Evolutionary conservation across 1,140 invertebrate genomes (phyloP), one percentile per base, ranked within the genome.

Genomic region (Lasaia peninsularis): DNA sequence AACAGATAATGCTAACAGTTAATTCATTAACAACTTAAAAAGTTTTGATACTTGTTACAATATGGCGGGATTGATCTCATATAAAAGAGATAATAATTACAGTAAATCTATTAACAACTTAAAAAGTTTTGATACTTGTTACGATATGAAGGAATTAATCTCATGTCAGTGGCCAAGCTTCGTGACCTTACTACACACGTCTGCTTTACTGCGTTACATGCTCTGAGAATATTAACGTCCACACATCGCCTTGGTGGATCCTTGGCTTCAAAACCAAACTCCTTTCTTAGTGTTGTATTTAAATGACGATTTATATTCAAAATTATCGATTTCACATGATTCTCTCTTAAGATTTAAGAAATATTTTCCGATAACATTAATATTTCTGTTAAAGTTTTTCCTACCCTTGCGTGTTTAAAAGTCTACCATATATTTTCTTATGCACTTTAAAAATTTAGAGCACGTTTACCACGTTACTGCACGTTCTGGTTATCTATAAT

Each of bases 231-330:
- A 88, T 79, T 84, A 88, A 88, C 81, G 67, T 68, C 73, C 77
- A 60, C 75, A 71, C 73, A 81, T 76, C 80, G 78, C 85, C 85
- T 88, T 88, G 85, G 75, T 81, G 62, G 66, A 88, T 88, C 86
- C 86, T 88, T 88, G 86, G 86, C 86, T 88, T 88, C 83, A 88
- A 88, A 88, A 86, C 80, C 80, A 70, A 84, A 66, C 83, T 82
- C 86, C 83, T 86, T 88, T 84, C 83, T 81, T 80, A 83, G 67
- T 75, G 72, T 85, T 80, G 77, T 79, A 75, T 78, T 78, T 76
- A 73, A 78, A 76, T 71, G 67, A 75, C 70, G 69, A 44, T 44
- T 71, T 75, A 69, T 76, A 67, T 71, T 73, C 73, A 71, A 61
- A 64, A 60, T 55, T 62, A 53, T 32, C 54, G 40, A 44, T 44